These are phyloP conservation scores for Nothocercus nigrocapillus DNA, from an alignment of 2,113 vertebrate genomes.

Conservation along the genomic window DNA sequence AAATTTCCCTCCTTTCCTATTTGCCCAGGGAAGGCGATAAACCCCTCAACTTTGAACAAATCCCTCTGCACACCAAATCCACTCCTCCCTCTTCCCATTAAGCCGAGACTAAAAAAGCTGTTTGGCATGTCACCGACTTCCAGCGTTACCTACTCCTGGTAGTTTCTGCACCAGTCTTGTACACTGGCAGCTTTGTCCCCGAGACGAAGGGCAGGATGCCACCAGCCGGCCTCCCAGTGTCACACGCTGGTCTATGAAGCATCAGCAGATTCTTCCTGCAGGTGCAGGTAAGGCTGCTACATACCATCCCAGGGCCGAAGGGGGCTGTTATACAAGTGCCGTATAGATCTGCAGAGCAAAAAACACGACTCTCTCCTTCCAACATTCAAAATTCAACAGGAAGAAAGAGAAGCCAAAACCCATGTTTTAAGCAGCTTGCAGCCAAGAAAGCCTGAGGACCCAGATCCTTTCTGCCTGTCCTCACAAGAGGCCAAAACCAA, in stretches of 20 bases:
- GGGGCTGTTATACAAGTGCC: background rate
- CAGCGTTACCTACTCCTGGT: background rate
- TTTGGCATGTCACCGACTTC: accelerated
- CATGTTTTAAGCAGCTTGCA: background rate
- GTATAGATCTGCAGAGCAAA: accelerated
- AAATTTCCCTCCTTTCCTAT: background rate
- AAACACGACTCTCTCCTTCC: background rate
- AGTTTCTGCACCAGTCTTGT: background rate
- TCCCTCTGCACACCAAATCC: background rate
- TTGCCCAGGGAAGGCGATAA: background rate
- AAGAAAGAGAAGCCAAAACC: background rate
- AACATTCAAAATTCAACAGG: background rate
- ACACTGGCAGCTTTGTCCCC: background rate
- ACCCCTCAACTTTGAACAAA: background rate
- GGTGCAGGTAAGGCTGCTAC: background rate
- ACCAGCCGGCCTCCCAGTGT: background rate
- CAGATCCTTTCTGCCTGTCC: background rate
- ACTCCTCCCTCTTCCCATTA: background rate
- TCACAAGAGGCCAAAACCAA: background rate
- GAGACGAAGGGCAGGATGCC: accelerated
- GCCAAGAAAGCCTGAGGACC: background rate
- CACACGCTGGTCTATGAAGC: background rate
- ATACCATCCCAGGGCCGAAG: background rate
- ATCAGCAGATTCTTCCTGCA: background rate
- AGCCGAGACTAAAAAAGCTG: background rate